Evolutionary conservation across 2,888 invertebrate genomes (phyloP), one percentile per base, ranked within the genome.

Genomic region (Lapara coniferarum): DNA sequence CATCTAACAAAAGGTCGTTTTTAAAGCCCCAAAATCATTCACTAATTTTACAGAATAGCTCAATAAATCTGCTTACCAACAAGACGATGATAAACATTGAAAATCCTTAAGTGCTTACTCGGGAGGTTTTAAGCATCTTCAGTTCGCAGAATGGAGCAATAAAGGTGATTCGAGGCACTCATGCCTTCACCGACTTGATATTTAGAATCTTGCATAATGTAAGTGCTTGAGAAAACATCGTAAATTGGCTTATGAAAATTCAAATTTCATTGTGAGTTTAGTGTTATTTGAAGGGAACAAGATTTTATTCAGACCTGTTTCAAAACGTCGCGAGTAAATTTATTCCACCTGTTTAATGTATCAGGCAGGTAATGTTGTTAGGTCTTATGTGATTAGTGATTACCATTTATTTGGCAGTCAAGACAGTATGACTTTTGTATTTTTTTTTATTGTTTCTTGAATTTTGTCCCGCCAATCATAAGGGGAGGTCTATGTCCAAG

Each of bases 161-260:
- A 55, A 67, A 67, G 67, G 67, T 67, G 57, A 57, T 56, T 57
- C 14, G 67, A 67, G 37, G 57, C 56, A 19, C 44, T 46, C 44
- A 37, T 12, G 10, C 19, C 49, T 49, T 46, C 19, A 49, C 49
- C 19, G 16, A 63, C 63, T 63, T 63, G 44, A 46, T 37, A 59
- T 46, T 10, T 19, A 5, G 46, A 44, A 59, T 63, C 63, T 63
- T 63, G 63, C 46, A 63, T 63, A 63, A 63, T 63, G 19, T 63
- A 63, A 63, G 59, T 49, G 63, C 49, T 46, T 59, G 44, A 16
- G 46, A 59, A 59, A 63, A 46, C 30, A 57, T 30, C 19, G 19
- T 63, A 63, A 63, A 63, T 49, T 63, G n/a, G 13, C 63, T 63
- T 63, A 49, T 49, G 63, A 63, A 63, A 63, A 63, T 63, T 63